Evolutionary conservation across 2,888 invertebrate species (phyloP), one percentile per base, ranked within the genome.

Genomic region (Psococerastis gibbosa): DNA sequence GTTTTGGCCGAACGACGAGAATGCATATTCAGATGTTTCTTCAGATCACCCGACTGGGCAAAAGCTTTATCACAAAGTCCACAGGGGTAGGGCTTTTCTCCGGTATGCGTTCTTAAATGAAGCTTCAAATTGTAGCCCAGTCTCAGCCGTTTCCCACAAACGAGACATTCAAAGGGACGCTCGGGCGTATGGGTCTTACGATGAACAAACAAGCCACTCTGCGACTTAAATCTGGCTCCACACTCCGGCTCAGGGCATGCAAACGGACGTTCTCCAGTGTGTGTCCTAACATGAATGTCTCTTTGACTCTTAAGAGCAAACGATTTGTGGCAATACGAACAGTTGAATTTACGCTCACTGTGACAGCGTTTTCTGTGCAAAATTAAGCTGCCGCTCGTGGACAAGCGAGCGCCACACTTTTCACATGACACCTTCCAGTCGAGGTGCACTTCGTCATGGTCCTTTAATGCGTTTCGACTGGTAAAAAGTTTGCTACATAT

Each of bases 111-210:
- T n/a, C 44, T 44, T 18, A 50, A 43, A 35, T 50, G 49, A 2
- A 47, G 45, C n/a, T 43, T 44, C 16, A 48, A 32, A 18, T 48
- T 44, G 46, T 45, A 43, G 52, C 53, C 33, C 49, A 38, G 54
- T 2, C 71, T 59, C 53, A 73, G 74, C 22, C 63, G 57, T 46
- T 60, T 62, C 5, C 61, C 63, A 55, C 75, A 75, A 11, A 55
- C 48, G 3, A 56, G 49, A 53, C 75, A 75, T 3, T 49, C 52
- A 53, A 68, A 65, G 32, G 69, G 66, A 4, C 27, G 31, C 20
- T 27, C 41, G 41, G 48, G 44, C 31, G 48, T 48, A 42, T 50
- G 50, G 6, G 43, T 46, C 41, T 46, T 49, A 32, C 41, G 44
- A 38, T 50, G 50, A 20, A 46, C 45, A 13, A 47, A 48, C 6